Evolutionary conservation across 2,888 invertebrate species (phyloP).

Genomic region (Agonum fuliginosum): DNA sequence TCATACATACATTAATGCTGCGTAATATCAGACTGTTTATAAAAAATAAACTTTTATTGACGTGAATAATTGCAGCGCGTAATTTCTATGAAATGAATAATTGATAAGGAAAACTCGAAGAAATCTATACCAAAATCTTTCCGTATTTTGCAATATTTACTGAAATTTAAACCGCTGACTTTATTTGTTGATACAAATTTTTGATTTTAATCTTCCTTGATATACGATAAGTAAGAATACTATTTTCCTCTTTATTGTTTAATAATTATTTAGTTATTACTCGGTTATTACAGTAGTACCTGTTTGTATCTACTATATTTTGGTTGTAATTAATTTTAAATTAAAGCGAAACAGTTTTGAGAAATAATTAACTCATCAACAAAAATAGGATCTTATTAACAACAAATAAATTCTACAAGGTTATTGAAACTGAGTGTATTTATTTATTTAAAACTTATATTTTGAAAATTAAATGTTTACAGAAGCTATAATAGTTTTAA

Average conservation of each 20-base stretch:
- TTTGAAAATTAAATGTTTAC: too few species aligned
- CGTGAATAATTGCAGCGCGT: too few species aligned
- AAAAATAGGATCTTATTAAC: neutral
- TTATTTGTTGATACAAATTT: neutral
- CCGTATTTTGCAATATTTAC: neutral
- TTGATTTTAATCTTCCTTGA: neutral
- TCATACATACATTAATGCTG: too few species aligned
- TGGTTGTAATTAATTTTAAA: neutral
- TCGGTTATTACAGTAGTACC: too few species aligned
- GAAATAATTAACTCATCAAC: neutral
- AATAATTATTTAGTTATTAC: too few species aligned
- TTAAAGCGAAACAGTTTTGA: neutral
- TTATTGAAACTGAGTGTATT: neutral
- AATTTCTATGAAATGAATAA: neutral
- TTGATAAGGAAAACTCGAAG: neutral
- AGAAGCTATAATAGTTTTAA: too few species aligned
- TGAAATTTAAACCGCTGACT: neutral
- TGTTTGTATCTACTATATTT: too few species aligned
- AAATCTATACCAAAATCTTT: neutral
- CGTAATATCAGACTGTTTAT: too few species aligned
- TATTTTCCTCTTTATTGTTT: too few species aligned
- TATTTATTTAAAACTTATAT: neutral
- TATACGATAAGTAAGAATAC: neutral
- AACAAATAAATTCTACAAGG: neutral
- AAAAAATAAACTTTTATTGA: neutral